phyloP scores from a whole-genome alignment of 2,797 vertebrate genomes.

The Macropus fuliginosus region DNA sequence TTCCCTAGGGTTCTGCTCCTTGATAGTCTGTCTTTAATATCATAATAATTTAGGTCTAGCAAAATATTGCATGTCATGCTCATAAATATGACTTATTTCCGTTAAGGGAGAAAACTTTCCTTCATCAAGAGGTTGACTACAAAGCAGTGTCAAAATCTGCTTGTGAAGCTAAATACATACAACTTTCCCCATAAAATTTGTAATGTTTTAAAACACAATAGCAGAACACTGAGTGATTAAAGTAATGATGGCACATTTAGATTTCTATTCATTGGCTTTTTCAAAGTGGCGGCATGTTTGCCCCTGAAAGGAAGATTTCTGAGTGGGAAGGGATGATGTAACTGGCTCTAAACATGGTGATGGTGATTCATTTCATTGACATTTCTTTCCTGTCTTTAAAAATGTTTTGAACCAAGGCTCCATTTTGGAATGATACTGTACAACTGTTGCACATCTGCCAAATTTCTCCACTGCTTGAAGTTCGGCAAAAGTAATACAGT shows the following conservation, averaged over 20 bases:
- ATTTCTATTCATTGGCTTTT: constrained; percentile 57
- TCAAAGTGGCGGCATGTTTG: constrained; percentile 43
- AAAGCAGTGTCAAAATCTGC: constrained; percentile 22
- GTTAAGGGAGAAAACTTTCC: neutral
- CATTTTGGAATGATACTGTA: constrained; percentile 41
- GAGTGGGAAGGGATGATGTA: constrained; percentile 32
- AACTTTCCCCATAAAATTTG: constrained; percentile 41
- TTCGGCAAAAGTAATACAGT: neutral
- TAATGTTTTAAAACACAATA: constrained; percentile 46
- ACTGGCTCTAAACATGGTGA: constrained; percentile 46
- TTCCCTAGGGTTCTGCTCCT: constrained; percentile 49
- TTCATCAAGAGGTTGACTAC: constrained; percentile 5
- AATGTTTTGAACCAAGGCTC: constrained; percentile 55
- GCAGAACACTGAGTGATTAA: neutral
- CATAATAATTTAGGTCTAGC: constrained; percentile 6
- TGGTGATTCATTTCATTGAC: constrained; percentile 64
- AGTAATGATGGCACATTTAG: constrained; percentile 20
- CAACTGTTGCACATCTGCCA: constrained; percentile 55
- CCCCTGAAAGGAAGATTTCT: constrained; percentile 48
- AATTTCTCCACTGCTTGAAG: constrained; percentile 24
- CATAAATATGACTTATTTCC: neutral
- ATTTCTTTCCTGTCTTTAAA: constrained; percentile 59
- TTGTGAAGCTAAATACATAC: constrained; percentile 7
- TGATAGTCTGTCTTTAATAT: constrained; percentile 42
- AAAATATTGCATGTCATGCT: constrained; percentile 22